phyloP scores from a whole-genome alignment of 2,113 vertebrate genomes.

The Engraulis encrasicolus region DNA sequence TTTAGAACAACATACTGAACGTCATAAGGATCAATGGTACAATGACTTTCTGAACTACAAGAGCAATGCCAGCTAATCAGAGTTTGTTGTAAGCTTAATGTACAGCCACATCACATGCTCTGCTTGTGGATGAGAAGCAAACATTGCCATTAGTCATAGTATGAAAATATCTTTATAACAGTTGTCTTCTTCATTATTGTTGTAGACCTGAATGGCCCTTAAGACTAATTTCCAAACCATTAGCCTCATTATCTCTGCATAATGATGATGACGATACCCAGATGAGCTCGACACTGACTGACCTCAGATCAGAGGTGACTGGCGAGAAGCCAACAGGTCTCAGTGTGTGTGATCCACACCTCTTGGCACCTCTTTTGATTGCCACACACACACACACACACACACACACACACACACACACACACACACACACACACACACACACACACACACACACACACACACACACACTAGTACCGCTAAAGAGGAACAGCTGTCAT shows the following conservation, averaged over 20 bases:
- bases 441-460: not conserved
- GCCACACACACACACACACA: not conserved
- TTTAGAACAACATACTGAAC: too few species aligned
- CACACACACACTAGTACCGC: not conserved
- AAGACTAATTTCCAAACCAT: not conserved
- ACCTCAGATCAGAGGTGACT: constrained; percentile 7
- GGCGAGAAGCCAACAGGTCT: not conserved
- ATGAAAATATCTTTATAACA: too few species aligned
- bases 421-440: not conserved
- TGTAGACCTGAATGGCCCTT: too few species aligned
- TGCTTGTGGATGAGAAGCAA: too few species aligned
- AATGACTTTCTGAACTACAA: too few species aligned
- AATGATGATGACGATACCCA: not conserved
- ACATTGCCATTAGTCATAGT: too few species aligned
- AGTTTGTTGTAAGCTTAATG: too few species aligned
- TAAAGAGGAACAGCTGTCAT: not conserved
- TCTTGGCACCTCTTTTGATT: not conserved
- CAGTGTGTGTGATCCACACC: not conserved
- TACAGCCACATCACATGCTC: too few species aligned
- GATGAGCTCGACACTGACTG: not conserved
- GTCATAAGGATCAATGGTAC: too few species aligned
- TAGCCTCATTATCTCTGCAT: not conserved
- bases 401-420: not conserved
- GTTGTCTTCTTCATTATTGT: too few species aligned
- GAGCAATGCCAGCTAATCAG: too few species aligned